Evolutionary conservation across 2,113 vertebrate species (phyloP), one percentile per base, ranked within the genome.

Genomic region (Rhipidura dahli): DNA sequence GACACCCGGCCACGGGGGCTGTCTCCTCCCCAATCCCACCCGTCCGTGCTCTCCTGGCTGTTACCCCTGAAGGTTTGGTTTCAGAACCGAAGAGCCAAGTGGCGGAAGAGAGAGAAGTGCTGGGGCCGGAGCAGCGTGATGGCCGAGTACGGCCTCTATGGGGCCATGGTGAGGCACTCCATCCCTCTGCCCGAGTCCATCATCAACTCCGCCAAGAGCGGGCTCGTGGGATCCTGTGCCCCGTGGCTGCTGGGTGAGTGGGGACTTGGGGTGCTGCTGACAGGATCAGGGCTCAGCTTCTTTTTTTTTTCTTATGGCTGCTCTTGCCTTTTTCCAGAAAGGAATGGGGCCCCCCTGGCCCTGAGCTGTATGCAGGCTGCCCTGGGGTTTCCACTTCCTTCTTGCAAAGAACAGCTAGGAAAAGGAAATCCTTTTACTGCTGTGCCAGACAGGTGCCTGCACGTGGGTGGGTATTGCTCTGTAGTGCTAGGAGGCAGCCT

Each of bases 71-170:
- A 99, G 99, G 99, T 99, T 59, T 99, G 99, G 99, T 99, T 99
- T 97, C 99, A 99, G 96, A 99, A 99, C 97, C 98, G 99, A 39
- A 98, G 99, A 76, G 99, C 99, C 22, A 99, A 99, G 96, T 99
- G 99, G 99, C 97, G 99, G 35, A 99, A 99, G 97, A 97, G 99
- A 23, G 99, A 99, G 97, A 99, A 99, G 96, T 99, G 99, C 71
- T 99, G 99, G 99, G 99, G 98, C 6, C 98, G 99, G 91, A 99
- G 99, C 98, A 99, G 99, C 5, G 98, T 99, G 80, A 99, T 99
- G 99, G 99, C 99, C 0, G 98, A 99, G 96, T 99, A 99, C 0
- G 99, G 99, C 2, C 98, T 99, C 39, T 99, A 99, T 1, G 99
- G 99, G 5, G 99, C 99, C 40, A 99, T 99, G 99, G 99, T 99